These are phyloP conservation scores for Neoaliturus tenellus DNA, from an alignment of 2,888 invertebrate species.

Conservation along the genomic window DNA sequence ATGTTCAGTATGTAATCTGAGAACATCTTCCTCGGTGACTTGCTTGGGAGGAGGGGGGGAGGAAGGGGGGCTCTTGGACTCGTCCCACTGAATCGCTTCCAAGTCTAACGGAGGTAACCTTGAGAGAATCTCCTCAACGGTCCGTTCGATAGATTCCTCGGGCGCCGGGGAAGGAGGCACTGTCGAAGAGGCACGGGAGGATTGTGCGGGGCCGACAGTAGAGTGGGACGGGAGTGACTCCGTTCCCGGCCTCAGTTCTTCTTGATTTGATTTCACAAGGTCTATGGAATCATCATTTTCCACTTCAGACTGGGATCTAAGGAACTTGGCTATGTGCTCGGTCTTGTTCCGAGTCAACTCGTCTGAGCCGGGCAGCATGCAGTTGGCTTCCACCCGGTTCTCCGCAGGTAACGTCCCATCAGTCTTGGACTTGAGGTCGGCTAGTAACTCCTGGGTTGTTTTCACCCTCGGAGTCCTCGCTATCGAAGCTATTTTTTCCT, in stretches of 20 bases:
- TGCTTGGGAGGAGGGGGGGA: conserved; percentile 65
- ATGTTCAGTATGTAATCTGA: conserved; percentile 68
- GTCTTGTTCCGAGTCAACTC: conserved; percentile 71
- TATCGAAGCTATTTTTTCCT: conserved; percentile 77
- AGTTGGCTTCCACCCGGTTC: conserved; percentile 65
- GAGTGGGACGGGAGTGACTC: conserved; percentile 51
- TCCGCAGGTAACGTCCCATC: conserved; percentile 62
- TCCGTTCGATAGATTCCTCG: conserved; percentile 68
- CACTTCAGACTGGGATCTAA: conserved; percentile 66
- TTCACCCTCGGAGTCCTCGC: conserved; percentile 80
- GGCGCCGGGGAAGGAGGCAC: conserved; percentile 75
- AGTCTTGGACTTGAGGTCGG: conserved; percentile 64
- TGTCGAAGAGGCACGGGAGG: conserved; percentile 71
- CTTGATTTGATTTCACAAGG: conserved; percentile 30
- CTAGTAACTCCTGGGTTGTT: conserved; percentile 88
- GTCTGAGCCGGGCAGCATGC: conserved; percentile 60
- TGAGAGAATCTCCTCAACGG: conserved; percentile 78
- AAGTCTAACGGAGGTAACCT: conserved; percentile 81
- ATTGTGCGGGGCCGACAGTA: conserved; percentile 39
- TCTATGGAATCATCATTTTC: conserved; percentile 57
- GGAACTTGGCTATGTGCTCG: conserved; percentile 72
- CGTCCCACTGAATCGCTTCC: conserved; percentile 75
- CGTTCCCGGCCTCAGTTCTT: conserved; percentile 47
- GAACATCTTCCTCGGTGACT: conserved; percentile 74
- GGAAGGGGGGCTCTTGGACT: conserved; percentile 64